phyloP scores from a whole-genome alignment of 2,797 vertebrate genomes.

The Typhlichthys subterraneus region DNA sequence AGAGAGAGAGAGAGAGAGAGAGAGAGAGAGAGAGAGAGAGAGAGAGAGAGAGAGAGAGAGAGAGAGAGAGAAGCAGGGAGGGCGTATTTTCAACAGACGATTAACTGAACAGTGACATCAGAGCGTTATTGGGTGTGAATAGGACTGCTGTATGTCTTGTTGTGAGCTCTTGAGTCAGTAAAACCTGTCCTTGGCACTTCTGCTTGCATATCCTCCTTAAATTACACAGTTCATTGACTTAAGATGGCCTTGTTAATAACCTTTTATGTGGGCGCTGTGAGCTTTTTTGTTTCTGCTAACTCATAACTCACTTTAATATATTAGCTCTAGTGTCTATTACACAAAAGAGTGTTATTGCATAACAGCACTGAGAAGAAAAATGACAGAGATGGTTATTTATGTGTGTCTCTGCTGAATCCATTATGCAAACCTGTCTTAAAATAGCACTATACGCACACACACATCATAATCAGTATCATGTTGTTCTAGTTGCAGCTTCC shows the following conservation, averaged over 20 bases:
- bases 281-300: constrained; percentile 2
- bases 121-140: no score
- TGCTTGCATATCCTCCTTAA: no score
- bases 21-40: not conserved
- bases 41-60: not conserved
- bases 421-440: constrained; percentile 45
- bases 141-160: not conserved
- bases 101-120: no score
- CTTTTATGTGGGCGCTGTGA: constrained; percentile 26
- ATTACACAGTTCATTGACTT: no score
- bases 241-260: constrained; percentile 32
- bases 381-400: constrained; percentile 70
- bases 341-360: constrained; percentile 51
- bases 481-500: not conserved
- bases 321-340: constrained; percentile 36
- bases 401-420: constrained; percentile 56
- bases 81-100: not conserved
- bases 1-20: not conserved
- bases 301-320: constrained; percentile 21
- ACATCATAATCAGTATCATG: not conserved
- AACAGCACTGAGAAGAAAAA: constrained; percentile 59
- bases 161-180: not conserved
- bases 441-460: not conserved
- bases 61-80: not conserved
- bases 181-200: not conserved